phyloP scores from a whole-genome alignment of 2,797 vertebrate species.

The Okamejei kenojei region DNA sequence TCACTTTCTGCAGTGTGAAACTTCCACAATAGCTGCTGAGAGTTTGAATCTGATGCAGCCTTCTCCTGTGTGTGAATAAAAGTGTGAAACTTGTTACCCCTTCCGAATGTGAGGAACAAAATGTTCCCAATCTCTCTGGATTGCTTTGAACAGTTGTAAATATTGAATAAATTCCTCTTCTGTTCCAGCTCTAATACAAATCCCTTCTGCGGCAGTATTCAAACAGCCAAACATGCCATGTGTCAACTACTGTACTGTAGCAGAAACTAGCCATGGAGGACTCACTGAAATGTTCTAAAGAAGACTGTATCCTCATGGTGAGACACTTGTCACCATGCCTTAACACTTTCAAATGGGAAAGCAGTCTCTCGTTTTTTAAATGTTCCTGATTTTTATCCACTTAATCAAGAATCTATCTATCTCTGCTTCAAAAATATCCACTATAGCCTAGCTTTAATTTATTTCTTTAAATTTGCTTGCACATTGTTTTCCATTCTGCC shows the following conservation, averaged over 20 bases:
- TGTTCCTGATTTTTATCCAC: neutral
- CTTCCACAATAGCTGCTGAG: conserved; percentile 1
- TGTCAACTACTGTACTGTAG: neutral
- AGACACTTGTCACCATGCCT: neutral
- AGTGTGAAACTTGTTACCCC: conserved; percentile 22
- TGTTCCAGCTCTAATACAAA: conserved; percentile 15
- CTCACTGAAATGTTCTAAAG: neutral
- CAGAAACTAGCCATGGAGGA: neutral
- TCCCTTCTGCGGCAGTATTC: neutral
- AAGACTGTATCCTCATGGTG: neutral
- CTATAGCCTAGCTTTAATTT: neutral
- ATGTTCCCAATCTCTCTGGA: conserved; percentile 27
- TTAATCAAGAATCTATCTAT: neutral
- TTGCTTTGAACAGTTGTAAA: conserved; percentile 8
- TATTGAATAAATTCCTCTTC: conserved; percentile 24
- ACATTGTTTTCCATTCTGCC: neutral
- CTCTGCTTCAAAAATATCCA: no score
- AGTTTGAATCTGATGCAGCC: neutral
- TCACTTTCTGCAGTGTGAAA: neutral
- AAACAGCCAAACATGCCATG: neutral
- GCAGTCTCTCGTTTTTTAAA: neutral
- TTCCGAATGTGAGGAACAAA: conserved; percentile 1
- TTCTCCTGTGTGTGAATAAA: conserved; percentile 20
- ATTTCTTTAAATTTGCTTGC: neutral
- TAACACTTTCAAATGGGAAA: no score